phyloP scores from a whole-genome alignment of 1,140 invertebrate species.

The Drosophila funebris region DNA sequence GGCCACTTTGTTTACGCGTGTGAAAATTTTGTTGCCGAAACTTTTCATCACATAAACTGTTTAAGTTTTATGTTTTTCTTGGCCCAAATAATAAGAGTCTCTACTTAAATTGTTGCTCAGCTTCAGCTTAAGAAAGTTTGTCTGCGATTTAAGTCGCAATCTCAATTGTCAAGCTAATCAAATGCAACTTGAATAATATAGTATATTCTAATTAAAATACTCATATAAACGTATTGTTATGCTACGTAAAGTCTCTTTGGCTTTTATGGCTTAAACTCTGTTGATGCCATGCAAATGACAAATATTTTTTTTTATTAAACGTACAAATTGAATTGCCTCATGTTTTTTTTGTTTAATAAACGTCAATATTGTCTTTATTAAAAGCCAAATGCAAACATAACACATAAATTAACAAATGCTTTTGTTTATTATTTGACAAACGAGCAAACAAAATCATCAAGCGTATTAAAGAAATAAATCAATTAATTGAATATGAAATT shows the following conservation, averaged over 20 bases:
- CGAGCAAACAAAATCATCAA: conserved; percentile 4
- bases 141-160: not conserved
- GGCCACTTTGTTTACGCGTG: conserved; percentile 70
- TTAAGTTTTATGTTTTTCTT: conserved; percentile 55
- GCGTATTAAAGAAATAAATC: conserved; percentile 17
- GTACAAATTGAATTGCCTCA: not conserved
- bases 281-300: not conserved
- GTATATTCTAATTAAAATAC: not conserved
- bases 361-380: conserved; percentile 43
- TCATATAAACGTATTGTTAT: no score
- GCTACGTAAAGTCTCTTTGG: not conserved
- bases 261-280: not conserved
- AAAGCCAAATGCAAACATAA: conserved; percentile 39
- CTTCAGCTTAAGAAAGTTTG: conserved; percentile 13
- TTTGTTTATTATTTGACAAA: conserved; percentile 15
- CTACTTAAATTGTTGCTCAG: conserved; percentile 44
- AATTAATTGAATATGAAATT: conserved; percentile 17
- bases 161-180: not conserved
- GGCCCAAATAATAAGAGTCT: conserved; percentile 10
- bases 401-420: conserved; percentile 36
- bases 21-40: conserved; percentile 70
- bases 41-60: conserved; percentile 71
- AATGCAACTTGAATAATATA: not conserved
- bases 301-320: conserved; percentile 13
- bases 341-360: conserved; percentile 30